Evolutionary conservation across 1,140 invertebrate genomes (phyloP).

Genomic region (Schlechtendalia chinensis): DNA sequence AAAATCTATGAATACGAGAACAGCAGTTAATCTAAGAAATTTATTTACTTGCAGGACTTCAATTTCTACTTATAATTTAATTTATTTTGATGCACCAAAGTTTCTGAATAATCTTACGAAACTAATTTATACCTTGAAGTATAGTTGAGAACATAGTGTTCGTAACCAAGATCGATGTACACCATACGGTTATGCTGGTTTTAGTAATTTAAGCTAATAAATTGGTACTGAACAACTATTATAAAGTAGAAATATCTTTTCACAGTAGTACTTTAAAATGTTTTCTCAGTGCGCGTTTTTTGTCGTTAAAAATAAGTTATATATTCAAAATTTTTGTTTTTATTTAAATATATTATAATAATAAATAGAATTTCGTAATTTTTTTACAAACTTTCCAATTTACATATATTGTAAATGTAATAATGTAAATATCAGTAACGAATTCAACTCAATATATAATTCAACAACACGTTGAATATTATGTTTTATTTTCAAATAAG

Average conservation of each 20-base stretch:
- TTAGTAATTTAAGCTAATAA: not conserved
- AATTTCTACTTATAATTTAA: slow-evolving; percentile 7
- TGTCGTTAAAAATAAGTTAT: not conserved
- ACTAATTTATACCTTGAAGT: not conserved
- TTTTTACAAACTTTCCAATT: too few species aligned
- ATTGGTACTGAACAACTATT: not conserved
- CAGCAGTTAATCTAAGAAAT: slow-evolving; percentile 25
- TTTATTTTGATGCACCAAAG: not conserved
- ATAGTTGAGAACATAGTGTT: not conserved
- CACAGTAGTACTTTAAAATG: not conserved
- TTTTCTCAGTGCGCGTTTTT: not conserved
- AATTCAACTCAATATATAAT: too few species aligned
- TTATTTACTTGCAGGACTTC: slow-evolving; percentile 4
- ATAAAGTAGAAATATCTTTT: not conserved
- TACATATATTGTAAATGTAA: too few species aligned
- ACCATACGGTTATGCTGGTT: not conserved
- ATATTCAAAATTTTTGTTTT: too few species aligned
- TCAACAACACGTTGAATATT: too few species aligned
- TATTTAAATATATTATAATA: too few species aligned
- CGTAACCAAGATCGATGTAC: not conserved
- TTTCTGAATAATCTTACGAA: slow-evolving; percentile 12
- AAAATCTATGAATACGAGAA: not conserved
- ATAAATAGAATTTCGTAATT: too few species aligned
- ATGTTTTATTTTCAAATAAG: too few species aligned
- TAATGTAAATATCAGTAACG: too few species aligned